A percentile compares a stretch with the other conserved stretches of the same genome.
Conservation (phyloP, 2,888 invertebrate species). For the Bimastos eiseni region DNA sequence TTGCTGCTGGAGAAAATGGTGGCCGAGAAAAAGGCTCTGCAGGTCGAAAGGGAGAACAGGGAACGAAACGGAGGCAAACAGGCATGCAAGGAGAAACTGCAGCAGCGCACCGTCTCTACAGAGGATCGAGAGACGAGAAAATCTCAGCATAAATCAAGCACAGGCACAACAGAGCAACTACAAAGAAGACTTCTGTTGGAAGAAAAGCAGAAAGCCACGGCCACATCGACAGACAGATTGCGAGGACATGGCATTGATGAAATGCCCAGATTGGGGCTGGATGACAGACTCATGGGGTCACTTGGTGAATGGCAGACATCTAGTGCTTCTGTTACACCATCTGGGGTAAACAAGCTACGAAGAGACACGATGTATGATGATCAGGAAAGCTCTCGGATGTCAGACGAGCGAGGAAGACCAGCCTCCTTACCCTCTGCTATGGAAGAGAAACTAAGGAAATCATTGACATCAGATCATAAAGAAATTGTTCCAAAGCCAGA, state of each 20-base stretch:
- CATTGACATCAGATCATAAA: neutral
- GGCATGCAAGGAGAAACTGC: neutral
- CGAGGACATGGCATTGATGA: neutral
- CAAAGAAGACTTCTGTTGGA: neutral
- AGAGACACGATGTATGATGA: neutral
- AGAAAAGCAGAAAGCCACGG: neutral
- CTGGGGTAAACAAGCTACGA: neutral
- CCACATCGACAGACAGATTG: neutral
- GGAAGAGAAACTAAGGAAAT: neutral
- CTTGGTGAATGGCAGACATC: neutral
- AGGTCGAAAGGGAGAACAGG: slow-evolving; percentile 15
- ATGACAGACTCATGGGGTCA: neutral
- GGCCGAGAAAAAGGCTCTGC: slow-evolving; percentile 21
- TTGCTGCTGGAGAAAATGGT: slow-evolving; percentile 15
- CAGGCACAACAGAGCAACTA: neutral
- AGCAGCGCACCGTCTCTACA: neutral
- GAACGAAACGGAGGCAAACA: neutral
- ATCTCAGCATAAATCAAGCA: neutral
- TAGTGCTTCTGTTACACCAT: neutral
- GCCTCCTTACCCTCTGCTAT: neutral
- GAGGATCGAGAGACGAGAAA: neutral
- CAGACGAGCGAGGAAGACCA: neutral
- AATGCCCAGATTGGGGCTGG: neutral
- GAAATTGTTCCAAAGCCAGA: neutral
- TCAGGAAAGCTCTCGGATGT: neutral